phyloP scores from a whole-genome alignment of 2,797 vertebrate species.

The Pteropus rufus region DNA sequence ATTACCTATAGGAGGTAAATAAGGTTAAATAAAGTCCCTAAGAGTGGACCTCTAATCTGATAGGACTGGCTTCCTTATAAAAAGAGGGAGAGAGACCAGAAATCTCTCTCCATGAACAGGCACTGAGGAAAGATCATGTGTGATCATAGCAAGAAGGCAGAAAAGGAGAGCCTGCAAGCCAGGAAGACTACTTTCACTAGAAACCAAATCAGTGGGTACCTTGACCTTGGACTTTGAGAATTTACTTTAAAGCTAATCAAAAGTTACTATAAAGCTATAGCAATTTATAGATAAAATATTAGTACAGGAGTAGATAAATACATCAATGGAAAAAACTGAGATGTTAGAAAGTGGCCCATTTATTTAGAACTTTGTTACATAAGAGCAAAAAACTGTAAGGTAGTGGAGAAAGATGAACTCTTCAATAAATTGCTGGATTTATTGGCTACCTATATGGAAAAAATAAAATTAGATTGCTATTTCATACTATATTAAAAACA shows the following conservation, averaged over 20 bases:
- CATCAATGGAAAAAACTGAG: neutral
- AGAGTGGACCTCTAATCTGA: neutral
- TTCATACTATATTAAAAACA: conserved; percentile 12
- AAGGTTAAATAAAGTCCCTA: neutral
- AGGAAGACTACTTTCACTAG: neutral
- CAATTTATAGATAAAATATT: neutral
- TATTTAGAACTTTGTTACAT: neutral
- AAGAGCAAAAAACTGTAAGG: neutral
- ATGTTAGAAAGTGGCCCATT: neutral
- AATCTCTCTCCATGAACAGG: neutral
- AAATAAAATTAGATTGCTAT: neutral
- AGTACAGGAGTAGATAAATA: neutral
- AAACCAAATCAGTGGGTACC: neutral
- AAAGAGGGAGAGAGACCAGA: neutral
- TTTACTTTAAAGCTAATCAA: neutral
- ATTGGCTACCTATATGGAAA: neutral
- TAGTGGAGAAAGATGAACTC: neutral
- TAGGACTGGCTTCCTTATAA: neutral
- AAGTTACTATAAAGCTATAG: neutral
- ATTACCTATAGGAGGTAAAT: neutral
- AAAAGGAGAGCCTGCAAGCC: neutral
- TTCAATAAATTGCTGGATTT: neutral
- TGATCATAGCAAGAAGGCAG: neutral
- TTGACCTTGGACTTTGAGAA: neutral
- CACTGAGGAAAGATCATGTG: neutral